phyloP scores from a whole-genome alignment of 1,140 invertebrate genomes.

The Apocrypta bakeri region DNA sequence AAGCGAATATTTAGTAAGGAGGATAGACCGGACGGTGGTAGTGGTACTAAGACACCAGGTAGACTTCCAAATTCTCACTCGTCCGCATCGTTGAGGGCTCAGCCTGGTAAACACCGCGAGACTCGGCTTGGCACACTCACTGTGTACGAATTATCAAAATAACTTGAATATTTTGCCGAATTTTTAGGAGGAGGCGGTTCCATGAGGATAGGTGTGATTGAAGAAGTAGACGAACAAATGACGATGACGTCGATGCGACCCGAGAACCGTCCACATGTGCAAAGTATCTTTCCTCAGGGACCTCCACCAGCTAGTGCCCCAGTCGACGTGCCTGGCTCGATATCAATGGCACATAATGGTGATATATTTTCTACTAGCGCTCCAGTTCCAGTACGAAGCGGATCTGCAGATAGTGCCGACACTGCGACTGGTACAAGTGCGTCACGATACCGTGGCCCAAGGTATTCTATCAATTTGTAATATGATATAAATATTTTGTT shows the following conservation, averaged over 20 bases:
- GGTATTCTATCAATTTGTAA: conserved; percentile 16
- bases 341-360: conserved; percentile 15
- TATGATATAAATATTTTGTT: background rate
- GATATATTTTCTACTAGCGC: conserved; percentile 57
- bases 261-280: conserved; percentile 73
- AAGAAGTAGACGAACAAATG: conserved; percentile 87
- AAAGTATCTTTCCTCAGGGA: conserved; percentile 70
- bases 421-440: conserved; percentile 25
- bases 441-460: conserved; percentile 44
- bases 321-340: conserved; percentile 65
- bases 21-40: conserved; percentile 72
- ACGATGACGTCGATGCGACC: conserved; percentile 83
- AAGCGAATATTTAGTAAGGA: conserved; percentile 85
- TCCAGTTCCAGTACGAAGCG: conserved; percentile 49
- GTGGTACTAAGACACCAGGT: conserved; percentile 61
- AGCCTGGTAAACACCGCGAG: conserved; percentile 57
- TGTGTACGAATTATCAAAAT: conserved; percentile 55
- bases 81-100: conserved; percentile 63
- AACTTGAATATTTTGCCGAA: conserved; percentile 13
- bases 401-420: conserved; percentile 44
- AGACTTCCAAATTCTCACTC: conserved; percentile 65
- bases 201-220: conserved; percentile 84
- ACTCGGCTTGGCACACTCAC: conserved; percentile 47
- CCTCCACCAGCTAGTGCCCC: conserved; percentile 68
- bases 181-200: conserved; percentile 71